phyloP scores from a whole-genome alignment of 2,113 vertebrate genomes.

The Elaphurus davidianus region DNA sequence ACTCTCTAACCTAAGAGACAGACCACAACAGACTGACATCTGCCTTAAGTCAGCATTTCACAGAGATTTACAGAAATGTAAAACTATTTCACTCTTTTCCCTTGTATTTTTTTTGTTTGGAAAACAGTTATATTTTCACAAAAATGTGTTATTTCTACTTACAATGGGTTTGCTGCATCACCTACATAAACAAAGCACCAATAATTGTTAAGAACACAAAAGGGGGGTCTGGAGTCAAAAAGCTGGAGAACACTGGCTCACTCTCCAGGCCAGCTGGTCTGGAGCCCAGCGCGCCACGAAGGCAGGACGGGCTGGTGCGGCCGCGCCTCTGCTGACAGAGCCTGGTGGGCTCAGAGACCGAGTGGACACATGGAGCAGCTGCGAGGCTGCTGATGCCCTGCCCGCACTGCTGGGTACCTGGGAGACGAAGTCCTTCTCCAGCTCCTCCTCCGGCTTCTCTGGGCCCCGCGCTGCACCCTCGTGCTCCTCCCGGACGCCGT shows the following conservation, averaged over 20 bases:
- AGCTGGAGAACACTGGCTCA: not conserved
- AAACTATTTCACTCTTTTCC: not conserved
- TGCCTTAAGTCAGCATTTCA: not conserved
- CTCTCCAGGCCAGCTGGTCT: rapidly evolving
- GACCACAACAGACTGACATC: not conserved
- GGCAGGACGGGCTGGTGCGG: not conserved
- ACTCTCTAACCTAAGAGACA: not conserved
- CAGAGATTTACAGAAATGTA: not conserved
- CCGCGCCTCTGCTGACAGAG: not conserved
- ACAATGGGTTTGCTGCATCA: not conserved
- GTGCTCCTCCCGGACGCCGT: slow-evolving; percentile 80
- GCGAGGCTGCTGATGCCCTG: not conserved
- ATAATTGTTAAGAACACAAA: not conserved
- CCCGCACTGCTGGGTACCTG: slow-evolving; percentile 72
- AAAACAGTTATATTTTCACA: not conserved
- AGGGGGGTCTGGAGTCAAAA: not conserved
- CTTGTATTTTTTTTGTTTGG: not conserved
- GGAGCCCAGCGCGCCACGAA: not conserved
- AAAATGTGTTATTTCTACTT: not conserved
- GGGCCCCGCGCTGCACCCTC: slow-evolving; percentile 62
- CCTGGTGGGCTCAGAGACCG: rapidly evolving
- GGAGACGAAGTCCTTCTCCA: slow-evolving; percentile 81
- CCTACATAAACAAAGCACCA: not conserved
- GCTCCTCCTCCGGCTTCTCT: slow-evolving; percentile 82
- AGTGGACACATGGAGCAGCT: not conserved